Percentiles rank a stretch among this genome's conserved stretches.
phyloP scores from a whole-genome alignment of 1,140 invertebrate species.

The Galleria mellonella region DNA sequence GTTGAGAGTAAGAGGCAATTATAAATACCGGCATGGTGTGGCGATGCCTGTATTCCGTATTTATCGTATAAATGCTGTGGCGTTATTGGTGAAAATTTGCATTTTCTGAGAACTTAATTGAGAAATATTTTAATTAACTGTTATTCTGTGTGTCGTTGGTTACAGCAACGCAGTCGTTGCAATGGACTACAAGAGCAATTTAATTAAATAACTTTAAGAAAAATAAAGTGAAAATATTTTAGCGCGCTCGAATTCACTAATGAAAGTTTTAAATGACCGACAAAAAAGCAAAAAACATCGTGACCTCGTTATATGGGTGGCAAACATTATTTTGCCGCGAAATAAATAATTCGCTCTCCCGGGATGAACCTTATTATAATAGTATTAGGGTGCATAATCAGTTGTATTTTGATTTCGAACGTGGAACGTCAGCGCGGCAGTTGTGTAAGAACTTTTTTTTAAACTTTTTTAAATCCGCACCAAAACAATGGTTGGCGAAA shows the following conservation, averaged over 20 bases:
- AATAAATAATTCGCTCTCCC: constrained; percentile 7
- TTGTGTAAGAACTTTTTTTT: constrained; percentile 42
- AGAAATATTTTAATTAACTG: too few species aligned
- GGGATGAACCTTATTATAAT: background rate
- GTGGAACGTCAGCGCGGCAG: constrained; percentile 2
- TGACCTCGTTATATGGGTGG: constrained; percentile 57
- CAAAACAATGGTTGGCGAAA: constrained; percentile 57
- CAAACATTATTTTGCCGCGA: constrained; percentile 30
- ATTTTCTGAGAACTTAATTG: too few species aligned
- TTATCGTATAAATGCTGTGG: too few species aligned
- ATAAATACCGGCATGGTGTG: too few species aligned
- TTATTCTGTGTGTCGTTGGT: too few species aligned
- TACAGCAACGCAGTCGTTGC: too few species aligned
- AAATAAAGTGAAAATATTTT: constrained; percentile 45
- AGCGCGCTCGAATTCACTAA: constrained; percentile 59
- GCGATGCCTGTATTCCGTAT: too few species aligned
- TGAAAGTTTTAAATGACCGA: constrained; percentile 66
- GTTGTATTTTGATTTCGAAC: background rate
- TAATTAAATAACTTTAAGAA: constrained; percentile 45
- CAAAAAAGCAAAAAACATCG: constrained; percentile 47
- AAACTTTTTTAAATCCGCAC: constrained; percentile 52
- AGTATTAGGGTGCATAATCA: background rate
- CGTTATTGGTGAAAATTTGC: too few species aligned
- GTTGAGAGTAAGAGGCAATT: too few species aligned
- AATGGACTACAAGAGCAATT: constrained; percentile 21